phyloP scores from a whole-genome alignment of 1,140 invertebrate species.

The Heliconius eleuchia region DNA sequence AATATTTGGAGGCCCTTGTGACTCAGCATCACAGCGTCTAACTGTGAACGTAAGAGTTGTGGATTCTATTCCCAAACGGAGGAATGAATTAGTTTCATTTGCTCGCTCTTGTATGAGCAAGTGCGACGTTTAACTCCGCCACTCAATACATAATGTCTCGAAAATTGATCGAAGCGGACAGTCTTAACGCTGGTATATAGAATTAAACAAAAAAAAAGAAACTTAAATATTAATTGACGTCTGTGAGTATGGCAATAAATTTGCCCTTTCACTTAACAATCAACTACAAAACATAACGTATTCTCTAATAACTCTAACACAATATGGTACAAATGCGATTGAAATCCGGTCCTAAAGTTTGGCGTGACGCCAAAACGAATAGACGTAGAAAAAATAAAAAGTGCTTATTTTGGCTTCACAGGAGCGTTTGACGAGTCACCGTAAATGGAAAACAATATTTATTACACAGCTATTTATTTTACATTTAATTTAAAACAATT shows the following conservation, averaged over 20 bases:
- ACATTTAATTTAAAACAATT: not conserved
- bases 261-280: not conserved
- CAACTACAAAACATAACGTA: not conserved
- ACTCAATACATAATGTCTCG: too few species aligned
- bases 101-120: too few species aligned
- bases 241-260: not conserved
- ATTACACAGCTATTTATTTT: slow-evolving; percentile 23
- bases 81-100: too few species aligned
- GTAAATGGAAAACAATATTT: slow-evolving; percentile 38
- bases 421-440: slow-evolving; percentile 34
- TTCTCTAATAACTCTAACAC: not conserved
- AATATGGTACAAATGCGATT: slow-evolving; percentile 25
- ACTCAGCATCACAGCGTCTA: too few species aligned
- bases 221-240: too few species aligned
- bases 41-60: too few species aligned
- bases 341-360: slow-evolving; percentile 32
- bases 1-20: too few species aligned
- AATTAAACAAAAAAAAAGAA: too few species aligned
- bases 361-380: slow-evolving; percentile 30
- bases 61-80: too few species aligned
- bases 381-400: slow-evolving; percentile 36
- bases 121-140: too few species aligned
- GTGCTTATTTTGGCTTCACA: slow-evolving; percentile 37
- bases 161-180: too few species aligned
- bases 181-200: too few species aligned